Base-by-base conservation (phyloP, 2,888 invertebrate genomes). In the Athalia cordata region DNA sequence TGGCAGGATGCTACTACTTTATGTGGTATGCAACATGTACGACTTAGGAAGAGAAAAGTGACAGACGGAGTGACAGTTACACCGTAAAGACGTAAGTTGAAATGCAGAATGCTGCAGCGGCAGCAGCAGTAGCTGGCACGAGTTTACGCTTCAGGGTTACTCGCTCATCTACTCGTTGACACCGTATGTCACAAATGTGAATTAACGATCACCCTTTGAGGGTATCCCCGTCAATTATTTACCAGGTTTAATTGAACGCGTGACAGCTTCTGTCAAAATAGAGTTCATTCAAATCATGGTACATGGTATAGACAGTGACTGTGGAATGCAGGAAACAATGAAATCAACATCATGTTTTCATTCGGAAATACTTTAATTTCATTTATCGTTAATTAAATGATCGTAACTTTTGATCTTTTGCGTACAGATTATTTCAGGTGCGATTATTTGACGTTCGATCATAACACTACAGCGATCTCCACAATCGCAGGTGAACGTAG, bases 231-330 rank as follows among this genome's bases (percentile, higher is more conserved):
- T 72, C 72, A 59, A 72, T 59, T 72, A 72, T 72, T 72, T 72
- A 72, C 49, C 47, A 7, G 59, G 59, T 72, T 72, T 72, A 72
- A 72, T 72, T 72, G 72, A 72, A 72, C 72, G 72, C 13, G 47
- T 13, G 59, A 72, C 72, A 72, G 13, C 57, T 47, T 45, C 59
- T 72, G 72, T 72, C 72, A 72, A 72, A 72, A 72, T 57, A 72
- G 29, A 29, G 72, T 72, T 47, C 4, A 72, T 59, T 47, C 72
- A 8, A 72, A 57, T 68, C 9, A 8, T 59, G 47, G 59, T 72
- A 7, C 47, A 49, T 29, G 29, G 29, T 29, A 29, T 0, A 29
- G 29, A 29, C 29, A 1, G 2, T 2, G 0, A 29, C 29, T 29
- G 29, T 29, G 29, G 29, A 29, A 29, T 29, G 29, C 29, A 29